These are phyloP conservation scores for Saturnia japonica DNA, from an alignment of 2,888 invertebrate genomes.

Conservation along the genomic window DNA sequence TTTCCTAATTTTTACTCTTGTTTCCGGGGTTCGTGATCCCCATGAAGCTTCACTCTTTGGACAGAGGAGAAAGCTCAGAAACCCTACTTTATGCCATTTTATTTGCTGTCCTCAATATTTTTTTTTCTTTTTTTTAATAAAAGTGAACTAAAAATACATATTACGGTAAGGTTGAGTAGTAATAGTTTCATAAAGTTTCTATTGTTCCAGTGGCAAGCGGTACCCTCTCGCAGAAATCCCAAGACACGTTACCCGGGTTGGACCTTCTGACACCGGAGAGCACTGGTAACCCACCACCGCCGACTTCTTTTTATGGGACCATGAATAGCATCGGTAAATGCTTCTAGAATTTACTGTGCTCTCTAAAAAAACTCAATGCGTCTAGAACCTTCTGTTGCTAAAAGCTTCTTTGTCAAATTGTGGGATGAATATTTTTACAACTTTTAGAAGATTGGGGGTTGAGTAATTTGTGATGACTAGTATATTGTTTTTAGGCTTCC, in stretches of 20 bases:
- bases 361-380: neutral
- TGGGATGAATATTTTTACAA: too few species aligned
- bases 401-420: neutral
- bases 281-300: constrained; percentile 63
- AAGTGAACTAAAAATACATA: too few species aligned
- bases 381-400: neutral
- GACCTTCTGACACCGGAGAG: constrained; percentile 69
- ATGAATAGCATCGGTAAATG: constrained; percentile 58
- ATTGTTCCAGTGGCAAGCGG: constrained; percentile 53
- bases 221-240: constrained; percentile 62
- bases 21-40: too few species aligned
- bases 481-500: too few species aligned
- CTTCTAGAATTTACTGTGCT: neutral
- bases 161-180: neutral
- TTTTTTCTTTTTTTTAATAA: too few species aligned
- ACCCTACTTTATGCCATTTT: too few species aligned
- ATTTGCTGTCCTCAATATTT: too few species aligned
- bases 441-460: too few species aligned
- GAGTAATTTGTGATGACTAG: too few species aligned
- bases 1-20: too few species aligned
- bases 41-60: too few species aligned
- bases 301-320: constrained; percentile 72
- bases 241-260: constrained; percentile 70
- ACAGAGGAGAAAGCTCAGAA: too few species aligned
- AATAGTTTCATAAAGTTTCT: neutral